Base-by-base conservation (phyloP, 2,888 invertebrate species). In the Agrotis clavis region DNA sequence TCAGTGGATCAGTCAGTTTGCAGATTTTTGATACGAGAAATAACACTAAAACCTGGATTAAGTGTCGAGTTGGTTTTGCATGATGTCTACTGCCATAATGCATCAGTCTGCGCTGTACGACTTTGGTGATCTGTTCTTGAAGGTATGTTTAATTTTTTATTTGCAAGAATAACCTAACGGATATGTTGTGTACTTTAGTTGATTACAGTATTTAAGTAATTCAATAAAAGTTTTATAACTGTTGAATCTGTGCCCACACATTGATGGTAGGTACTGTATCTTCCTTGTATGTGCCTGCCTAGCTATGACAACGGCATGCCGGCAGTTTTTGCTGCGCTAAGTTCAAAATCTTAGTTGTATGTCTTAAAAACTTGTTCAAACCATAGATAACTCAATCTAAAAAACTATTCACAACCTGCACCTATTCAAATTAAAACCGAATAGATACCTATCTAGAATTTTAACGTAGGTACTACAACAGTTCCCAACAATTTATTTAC, bases 81-180 rank as follows among this genome's bases (percentile, higher is more conserved):
- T 94, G 92, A 98, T 98, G 98, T 98, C 98, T 96, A 97, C 98
- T 88, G 98, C 97, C 94, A 97, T 98, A 94, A 98, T 98, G 98
- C 97, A 97, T 95, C 97, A 97, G 95, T 97, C 97, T 95, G 97
- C 97, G 92, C 97, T 97, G 96, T 98, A 97, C 96, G 98, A 98
- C 91, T 97, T 98, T 96, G 97, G 97, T 96, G 98, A 98, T 94
- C 97, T 97, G 94, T 96, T 97, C 90, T 97, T 97, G 93, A 97
- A 97, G 97, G 97, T 97, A 97, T 95, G 94, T 90, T 81, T 77
- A 71, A 72, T 79, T 82, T 77, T 74, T 67, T 68, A 68, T 66
- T 73, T 67, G 45, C 48, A 59, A 67, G 64, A 51, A 3, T 53
- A 25, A 57, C n/a, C 16, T 51, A 21, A 0, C 21, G 13, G n/a